Evolutionary conservation across 2,113 vertebrate species (phyloP).

Genomic region (Perca fluviatilis): DNA sequence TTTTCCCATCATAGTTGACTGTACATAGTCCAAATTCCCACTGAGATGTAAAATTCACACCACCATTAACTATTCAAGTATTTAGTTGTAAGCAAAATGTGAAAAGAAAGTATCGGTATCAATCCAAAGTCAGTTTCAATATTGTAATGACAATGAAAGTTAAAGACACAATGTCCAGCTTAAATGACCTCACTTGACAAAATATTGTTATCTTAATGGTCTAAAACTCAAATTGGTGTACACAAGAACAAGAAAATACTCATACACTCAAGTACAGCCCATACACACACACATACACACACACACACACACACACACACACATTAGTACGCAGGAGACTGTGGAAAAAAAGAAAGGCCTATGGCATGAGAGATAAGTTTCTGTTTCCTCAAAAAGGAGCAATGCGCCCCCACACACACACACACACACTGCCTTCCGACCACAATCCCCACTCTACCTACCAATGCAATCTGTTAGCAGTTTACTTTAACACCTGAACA

Average conservation of each 20-base stretch:
- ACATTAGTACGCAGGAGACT: neutral
- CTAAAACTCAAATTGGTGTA: conserved; percentile 14
- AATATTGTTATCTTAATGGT: conserved; percentile 27
- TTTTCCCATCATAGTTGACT: neutral
- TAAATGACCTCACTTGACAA: conserved; percentile 29
- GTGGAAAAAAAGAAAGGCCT: neutral
- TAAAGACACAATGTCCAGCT: neutral
- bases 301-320: too few relatives aligned
- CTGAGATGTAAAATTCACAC: neutral
- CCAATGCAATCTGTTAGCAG: conserved; percentile 38
- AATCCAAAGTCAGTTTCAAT: neutral
- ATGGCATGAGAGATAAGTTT: conserved; percentile 27
- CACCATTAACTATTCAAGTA: neutral
- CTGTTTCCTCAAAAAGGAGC: conserved; percentile 36
- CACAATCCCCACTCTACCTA: neutral
- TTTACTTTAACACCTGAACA: conserved; percentile 46
- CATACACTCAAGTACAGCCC: neutral
- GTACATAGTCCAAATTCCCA: neutral
- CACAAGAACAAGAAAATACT: neutral
- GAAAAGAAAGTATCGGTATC: neutral
- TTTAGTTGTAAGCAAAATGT: neutral
- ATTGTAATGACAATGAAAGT: neutral
- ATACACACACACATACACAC: neutral
- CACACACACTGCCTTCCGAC: neutral
- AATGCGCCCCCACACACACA: neutral